Percentiles rank a stretch among this genome's conserved stretches.
Conservation (phyloP, 2,113 vertebrate genomes). For the Pachypanchax playfairii region DNA sequence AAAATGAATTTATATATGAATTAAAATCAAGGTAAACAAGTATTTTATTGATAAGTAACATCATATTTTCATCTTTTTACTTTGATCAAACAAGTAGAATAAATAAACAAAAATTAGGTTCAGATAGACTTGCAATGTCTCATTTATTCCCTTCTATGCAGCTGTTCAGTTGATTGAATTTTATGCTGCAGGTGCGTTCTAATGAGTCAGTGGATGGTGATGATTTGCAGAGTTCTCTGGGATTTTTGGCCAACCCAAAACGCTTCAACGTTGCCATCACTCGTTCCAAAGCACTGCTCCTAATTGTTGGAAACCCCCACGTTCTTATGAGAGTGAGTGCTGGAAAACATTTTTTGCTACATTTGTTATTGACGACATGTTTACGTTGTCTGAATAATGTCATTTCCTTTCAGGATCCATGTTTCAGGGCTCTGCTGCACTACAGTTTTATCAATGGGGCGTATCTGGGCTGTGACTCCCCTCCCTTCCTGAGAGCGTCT, state of each 20-base stretch:
- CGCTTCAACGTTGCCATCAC: constrained; percentile 96
- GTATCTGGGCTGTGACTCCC: constrained; percentile 89
- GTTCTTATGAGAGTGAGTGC: constrained; percentile 84
- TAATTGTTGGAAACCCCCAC: constrained; percentile 92
- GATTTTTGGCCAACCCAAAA: constrained; percentile 91
- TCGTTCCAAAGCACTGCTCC: constrained; percentile 90
- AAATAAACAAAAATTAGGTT: too few species aligned
- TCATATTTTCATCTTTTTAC: too few species aligned
- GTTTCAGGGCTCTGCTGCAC: constrained; percentile 86
- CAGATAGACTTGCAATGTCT: too few species aligned
- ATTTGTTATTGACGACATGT: background rate
- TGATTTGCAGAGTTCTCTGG: constrained; percentile 79
- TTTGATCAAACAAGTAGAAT: too few species aligned
- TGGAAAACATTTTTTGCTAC: too few species aligned
- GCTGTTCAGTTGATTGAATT: too few species aligned
- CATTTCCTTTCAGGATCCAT: constrained; percentile 82
- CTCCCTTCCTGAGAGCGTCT: constrained; percentile 67
- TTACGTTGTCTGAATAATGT: background rate
- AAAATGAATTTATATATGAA: too few species aligned
- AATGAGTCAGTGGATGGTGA: constrained; percentile 76
- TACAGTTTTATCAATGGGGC: constrained; percentile 85
- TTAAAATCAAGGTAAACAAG: too few species aligned
- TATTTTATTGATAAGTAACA: too few species aligned
- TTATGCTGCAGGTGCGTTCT: constrained; percentile 85
- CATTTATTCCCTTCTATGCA: too few species aligned